These are phyloP conservation scores for Meganola albula DNA, from an alignment of 2,888 invertebrate genomes.

Conservation along the genomic window DNA sequence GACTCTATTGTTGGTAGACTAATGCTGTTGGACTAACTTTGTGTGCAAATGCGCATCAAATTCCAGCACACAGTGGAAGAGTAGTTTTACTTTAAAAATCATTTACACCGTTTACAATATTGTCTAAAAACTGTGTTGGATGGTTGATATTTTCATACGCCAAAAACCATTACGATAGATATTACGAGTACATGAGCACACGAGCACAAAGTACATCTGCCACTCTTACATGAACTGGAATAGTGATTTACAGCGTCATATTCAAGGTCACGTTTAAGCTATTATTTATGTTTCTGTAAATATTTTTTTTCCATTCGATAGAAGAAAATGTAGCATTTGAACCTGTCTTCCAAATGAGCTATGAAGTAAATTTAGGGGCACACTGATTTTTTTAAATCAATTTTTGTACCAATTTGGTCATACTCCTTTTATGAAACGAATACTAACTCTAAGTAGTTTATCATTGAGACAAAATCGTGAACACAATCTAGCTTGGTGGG, in stretches of 20 bases:
- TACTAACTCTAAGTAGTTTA: too few relatives aligned
- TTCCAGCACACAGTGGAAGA: neutral
- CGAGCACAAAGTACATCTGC: constrained; percentile 2
- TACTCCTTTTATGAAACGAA: neutral
- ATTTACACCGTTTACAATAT: constrained; percentile 2
- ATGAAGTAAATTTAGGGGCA: constrained; percentile 14
- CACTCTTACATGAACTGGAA: neutral
- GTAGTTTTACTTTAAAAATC: neutral
- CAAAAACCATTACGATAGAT: constrained; percentile 2
- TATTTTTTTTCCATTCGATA: neutral
- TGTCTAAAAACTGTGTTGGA: constrained; percentile 5
- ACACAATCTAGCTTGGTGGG: too few relatives aligned
- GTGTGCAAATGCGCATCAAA: neutral
- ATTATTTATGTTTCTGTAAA: neutral
- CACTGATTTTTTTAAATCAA: neutral
- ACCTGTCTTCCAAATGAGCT: constrained; percentile 2
- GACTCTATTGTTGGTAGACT: neutral
- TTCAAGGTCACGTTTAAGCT: constrained; percentile 1
- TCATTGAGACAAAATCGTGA: too few relatives aligned
- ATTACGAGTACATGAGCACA: neutral
- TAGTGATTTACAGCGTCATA: constrained; percentile 5
- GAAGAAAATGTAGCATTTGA: neutral
- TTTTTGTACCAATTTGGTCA: neutral
- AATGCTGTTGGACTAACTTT: neutral
- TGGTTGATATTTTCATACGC: constrained; percentile 1